Evolutionary conservation across 2,888 invertebrate genomes (phyloP).

Genomic region (Marasmarcha lunaedactyla): DNA sequence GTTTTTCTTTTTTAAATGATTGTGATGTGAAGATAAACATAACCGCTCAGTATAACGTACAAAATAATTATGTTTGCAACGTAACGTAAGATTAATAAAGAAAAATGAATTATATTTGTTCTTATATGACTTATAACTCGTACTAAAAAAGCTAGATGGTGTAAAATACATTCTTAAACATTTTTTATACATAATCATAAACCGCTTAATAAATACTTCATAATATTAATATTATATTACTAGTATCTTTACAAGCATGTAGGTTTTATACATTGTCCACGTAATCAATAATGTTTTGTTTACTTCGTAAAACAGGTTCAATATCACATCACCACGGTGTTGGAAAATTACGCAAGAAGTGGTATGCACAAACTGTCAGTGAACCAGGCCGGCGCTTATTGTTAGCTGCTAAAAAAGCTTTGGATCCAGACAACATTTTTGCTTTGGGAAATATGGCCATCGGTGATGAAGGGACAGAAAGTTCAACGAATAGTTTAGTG

Average conservation of each 20-base stretch:
- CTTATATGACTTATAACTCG: background rate
- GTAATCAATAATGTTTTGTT: too few relatives aligned
- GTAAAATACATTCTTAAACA: background rate
- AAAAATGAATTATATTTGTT: too few relatives aligned
- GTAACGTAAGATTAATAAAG: too few relatives aligned
- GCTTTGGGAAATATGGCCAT: conserved; percentile 81
- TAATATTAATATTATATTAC: background rate
- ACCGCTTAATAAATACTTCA: background rate
- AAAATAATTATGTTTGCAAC: too few relatives aligned
- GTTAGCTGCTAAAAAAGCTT: conserved; percentile 83
- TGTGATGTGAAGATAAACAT: too few relatives aligned
- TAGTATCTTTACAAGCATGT: too few relatives aligned
- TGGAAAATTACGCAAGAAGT: conserved; percentile 90
- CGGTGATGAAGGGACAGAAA: conserved; percentile 19
- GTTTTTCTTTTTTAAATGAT: too few relatives aligned
- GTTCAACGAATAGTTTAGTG: conserved; percentile 7
- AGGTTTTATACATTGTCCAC: too few relatives aligned
- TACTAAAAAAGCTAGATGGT: background rate
- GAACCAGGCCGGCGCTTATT: conserved; percentile 82
- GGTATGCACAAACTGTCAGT: conserved; percentile 89
- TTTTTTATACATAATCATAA: background rate
- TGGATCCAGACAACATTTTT: conserved; percentile 96
- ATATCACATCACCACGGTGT: conserved; percentile 98
- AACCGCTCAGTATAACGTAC: too few relatives aligned
- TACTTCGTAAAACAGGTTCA: too few relatives aligned